A percentile compares a stretch with the other conserved stretches of the same genome.
Evolutionary conservation across 2,797 vertebrate genomes (phyloP).

Genomic region (Limnodromus scolopaceus): DNA sequence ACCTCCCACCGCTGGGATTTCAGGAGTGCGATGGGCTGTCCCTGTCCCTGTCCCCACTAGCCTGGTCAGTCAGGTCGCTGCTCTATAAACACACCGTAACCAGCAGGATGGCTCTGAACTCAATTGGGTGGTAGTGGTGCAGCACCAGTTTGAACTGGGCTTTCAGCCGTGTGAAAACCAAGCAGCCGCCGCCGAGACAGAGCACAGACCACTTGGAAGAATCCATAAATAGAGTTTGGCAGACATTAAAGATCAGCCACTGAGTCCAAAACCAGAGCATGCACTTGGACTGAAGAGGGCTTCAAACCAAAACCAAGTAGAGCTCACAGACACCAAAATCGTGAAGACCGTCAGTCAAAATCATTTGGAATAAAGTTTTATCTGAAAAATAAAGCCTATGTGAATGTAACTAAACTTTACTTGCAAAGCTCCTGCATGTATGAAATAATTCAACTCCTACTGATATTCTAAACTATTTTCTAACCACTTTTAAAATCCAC

Average conservation of each 20-base stretch:
- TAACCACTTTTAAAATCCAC: neutral
- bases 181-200: neutral
- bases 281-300: neutral
- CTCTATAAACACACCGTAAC: accelerated
- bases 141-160: neutral
- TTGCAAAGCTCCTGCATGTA: neutral
- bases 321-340: neutral
- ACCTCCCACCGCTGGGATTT: neutral
- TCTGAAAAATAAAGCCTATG: neutral
- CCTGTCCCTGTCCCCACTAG: neutral
- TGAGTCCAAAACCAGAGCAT: neutral
- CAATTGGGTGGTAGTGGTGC: neutral
- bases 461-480: neutral
- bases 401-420: neutral
- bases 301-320: neutral
- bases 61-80: neutral
- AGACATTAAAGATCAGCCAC: neutral
- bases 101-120: neutral
- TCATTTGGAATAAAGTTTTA: neutral
- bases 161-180: neutral
- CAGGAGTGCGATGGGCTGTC: neutral
- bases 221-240: accelerated
- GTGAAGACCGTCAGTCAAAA: accelerated
- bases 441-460: neutral
- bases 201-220: accelerated